These are phyloP conservation scores for Chaunax sp. DNA, from an alignment of 2,797 vertebrate genomes.

Conservation along the genomic window DNA sequence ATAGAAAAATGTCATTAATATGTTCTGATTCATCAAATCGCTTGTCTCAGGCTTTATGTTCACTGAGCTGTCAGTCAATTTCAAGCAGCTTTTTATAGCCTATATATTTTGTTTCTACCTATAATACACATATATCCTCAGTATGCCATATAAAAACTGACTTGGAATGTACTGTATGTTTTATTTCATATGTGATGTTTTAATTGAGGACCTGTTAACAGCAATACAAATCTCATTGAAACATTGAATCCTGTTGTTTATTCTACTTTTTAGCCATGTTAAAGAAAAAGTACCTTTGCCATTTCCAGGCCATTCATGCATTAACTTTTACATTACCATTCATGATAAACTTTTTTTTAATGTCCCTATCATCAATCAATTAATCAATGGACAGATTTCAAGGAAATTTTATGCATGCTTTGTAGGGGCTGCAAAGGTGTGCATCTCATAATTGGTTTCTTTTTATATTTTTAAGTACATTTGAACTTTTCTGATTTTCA, in stretches of 20 bases:
- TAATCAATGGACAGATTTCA: too few species aligned
- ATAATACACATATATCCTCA: slow-evolving; percentile 33
- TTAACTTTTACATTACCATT: too few species aligned
- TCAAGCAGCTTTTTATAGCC: slow-evolving; percentile 27
- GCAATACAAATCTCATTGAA: slow-evolving; percentile 66
- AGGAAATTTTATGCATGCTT: too few species aligned
- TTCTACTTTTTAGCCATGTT: not conserved
- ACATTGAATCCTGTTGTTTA: slow-evolving; percentile 10
- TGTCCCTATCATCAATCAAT: too few species aligned
- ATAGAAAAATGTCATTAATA: slow-evolving; percentile 36
- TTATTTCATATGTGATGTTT: slow-evolving; percentile 53
- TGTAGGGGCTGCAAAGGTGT: too few species aligned
- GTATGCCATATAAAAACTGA: slow-evolving; percentile 63
- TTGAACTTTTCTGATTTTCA: too few species aligned
- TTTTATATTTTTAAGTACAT: too few species aligned
- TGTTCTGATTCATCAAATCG: slow-evolving; percentile 33
- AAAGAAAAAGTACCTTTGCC: too few species aligned
- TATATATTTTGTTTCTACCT: slow-evolving; percentile 34
- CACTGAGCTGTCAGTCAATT: slow-evolving; percentile 45
- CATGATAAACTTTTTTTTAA: too few species aligned
- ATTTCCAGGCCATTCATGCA: not conserved
- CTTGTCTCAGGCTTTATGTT: slow-evolving; percentile 57
- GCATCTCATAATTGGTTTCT: too few species aligned
- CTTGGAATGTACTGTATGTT: slow-evolving; percentile 68
- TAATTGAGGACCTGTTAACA: slow-evolving; percentile 58